Evolutionary conservation across 2,797 vertebrate genomes (phyloP).

Genomic region (Rhinatrema bivittatum): DNA sequence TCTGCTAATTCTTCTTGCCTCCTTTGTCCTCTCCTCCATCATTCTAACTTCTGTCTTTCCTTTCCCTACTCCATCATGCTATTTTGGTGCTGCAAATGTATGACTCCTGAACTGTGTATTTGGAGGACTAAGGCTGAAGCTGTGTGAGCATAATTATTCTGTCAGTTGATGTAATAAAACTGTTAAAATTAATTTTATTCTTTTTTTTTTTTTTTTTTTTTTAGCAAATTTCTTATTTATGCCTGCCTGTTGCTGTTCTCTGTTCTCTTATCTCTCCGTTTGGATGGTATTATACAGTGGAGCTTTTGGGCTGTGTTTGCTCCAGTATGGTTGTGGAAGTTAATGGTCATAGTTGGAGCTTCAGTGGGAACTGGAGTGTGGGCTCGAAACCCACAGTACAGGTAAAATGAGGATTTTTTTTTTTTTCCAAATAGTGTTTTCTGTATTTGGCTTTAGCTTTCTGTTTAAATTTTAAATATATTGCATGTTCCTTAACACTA

Average conservation of each 20-base stretch:
- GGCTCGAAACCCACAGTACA: constrained; percentile 96
- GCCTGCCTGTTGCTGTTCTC: constrained; percentile 94
- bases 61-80: too few species aligned
- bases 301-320: constrained; percentile 97
- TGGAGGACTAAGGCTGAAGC: too few species aligned
- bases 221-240: constrained; percentile 96
- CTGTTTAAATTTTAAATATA: neutral
- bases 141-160: too few species aligned
- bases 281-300: constrained; percentile 94
- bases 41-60: too few species aligned
- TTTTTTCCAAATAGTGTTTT: neutral
- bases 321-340: constrained; percentile 96
- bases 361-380: constrained; percentile 92
- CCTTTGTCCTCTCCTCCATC: too few species aligned
- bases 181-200: too few species aligned
- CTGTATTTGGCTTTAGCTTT: neutral
- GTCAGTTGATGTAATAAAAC: too few species aligned
- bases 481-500: too few species aligned
- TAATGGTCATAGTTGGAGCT: constrained; percentile 91
- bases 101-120: too few species aligned
- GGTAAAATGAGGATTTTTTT: constrained; percentile 56
- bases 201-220: neutral
- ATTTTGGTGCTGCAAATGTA: too few species aligned
- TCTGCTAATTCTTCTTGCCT: too few species aligned
- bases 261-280: constrained; percentile 80